These are phyloP conservation scores for Sepioteuthis lessoniana DNA, from an alignment of 2,888 invertebrate genomes.

Conservation along the genomic window DNA sequence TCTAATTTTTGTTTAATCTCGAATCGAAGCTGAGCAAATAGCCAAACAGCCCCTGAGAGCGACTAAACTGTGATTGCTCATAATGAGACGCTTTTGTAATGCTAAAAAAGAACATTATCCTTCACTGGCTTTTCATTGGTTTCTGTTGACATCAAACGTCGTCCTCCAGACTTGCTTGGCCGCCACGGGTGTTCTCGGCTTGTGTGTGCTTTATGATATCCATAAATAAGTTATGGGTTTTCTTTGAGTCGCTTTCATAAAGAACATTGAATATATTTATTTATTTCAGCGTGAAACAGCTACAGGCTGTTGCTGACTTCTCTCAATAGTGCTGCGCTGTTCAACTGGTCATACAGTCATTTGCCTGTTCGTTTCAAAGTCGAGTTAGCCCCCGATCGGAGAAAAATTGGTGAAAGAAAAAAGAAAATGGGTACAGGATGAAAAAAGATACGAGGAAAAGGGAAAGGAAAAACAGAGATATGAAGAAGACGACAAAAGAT, in stretches of 20 bases:
- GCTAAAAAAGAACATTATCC: not conserved
- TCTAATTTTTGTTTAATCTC: not conserved
- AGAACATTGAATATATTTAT: not conserved
- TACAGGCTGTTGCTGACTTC: not conserved
- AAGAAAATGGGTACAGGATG: not conserved
- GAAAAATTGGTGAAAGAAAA: not conserved
- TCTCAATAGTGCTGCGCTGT: not conserved
- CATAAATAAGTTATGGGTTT: not conserved
- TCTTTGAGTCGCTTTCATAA: not conserved
- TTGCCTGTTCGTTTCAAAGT: not conserved
- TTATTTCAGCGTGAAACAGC: constrained; percentile 20
- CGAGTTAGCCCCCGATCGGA: not conserved
- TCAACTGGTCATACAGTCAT: not conserved
- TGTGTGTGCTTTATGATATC: constrained; percentile 21
- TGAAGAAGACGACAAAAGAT: not conserved
- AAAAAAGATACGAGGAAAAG: not conserved
- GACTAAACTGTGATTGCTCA: not conserved
- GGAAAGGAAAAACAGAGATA: not conserved
- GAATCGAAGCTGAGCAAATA: not conserved
- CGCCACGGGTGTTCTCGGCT: not conserved
- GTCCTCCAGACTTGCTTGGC: not conserved
- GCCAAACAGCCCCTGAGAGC: not conserved
- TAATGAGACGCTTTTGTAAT: not conserved
- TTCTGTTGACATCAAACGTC: not conserved
- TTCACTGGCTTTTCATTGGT: not conserved